phyloP scores from a whole-genome alignment of 2,888 invertebrate species.

The Ophraella communa region DNA sequence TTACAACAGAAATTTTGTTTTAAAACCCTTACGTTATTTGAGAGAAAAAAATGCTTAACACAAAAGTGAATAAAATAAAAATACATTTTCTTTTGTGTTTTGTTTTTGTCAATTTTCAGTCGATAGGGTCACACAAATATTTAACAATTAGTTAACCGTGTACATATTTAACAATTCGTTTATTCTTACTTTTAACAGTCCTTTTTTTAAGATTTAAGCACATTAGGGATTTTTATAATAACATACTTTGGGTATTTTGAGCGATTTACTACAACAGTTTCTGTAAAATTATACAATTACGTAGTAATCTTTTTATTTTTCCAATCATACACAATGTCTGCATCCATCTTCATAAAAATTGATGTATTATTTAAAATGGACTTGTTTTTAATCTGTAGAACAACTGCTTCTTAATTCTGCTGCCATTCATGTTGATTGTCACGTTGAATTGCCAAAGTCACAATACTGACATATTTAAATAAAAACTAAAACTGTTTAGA shows the following conservation, averaged over 20 bases:
- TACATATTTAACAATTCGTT: slow-evolving; percentile 49
- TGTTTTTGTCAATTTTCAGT: slow-evolving; percentile 47
- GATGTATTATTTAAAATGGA: too few species aligned
- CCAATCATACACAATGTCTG: too few species aligned
- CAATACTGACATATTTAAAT: too few species aligned
- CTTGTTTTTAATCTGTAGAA: too few species aligned
- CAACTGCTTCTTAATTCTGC: too few species aligned
- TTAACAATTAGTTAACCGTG: slow-evolving; percentile 47
- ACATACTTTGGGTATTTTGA: slow-evolving; percentile 22
- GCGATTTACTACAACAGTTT: slow-evolving; percentile 17
- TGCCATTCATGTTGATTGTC: too few species aligned
- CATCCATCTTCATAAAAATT: too few species aligned
- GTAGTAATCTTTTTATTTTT: too few species aligned
- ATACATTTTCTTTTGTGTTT: slow-evolving; percentile 23
- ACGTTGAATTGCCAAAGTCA: too few species aligned
- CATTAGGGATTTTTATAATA: slow-evolving; percentile 31
- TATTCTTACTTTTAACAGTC: slow-evolving; percentile 39
- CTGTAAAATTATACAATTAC: slow-evolving; percentile 6
- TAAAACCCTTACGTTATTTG: slow-evolving; percentile 23
- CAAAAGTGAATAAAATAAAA: too few species aligned
- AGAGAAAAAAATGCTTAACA: too few species aligned
- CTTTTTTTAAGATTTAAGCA: slow-evolving; percentile 39
- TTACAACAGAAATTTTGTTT: slow-evolving; percentile 18
- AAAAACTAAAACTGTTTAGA: too few species aligned
- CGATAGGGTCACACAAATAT: slow-evolving; percentile 47